phyloP scores from a whole-genome alignment of 2,888 invertebrate genomes.

The Smittia aterrima region DNA sequence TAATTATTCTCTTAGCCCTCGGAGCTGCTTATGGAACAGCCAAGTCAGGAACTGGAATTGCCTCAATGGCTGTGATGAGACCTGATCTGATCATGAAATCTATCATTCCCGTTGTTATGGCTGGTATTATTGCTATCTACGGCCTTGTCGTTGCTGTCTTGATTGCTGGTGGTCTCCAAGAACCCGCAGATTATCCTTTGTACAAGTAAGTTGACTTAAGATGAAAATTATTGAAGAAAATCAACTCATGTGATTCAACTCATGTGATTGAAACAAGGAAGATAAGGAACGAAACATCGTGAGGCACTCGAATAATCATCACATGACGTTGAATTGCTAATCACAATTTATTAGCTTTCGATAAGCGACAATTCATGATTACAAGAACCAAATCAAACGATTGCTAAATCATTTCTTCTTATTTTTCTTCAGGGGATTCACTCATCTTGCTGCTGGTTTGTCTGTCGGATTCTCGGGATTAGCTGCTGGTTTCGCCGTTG shows the following conservation, averaged over 20 bases:
- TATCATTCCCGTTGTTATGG: constrained; percentile 99
- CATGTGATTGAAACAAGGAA: constrained; percentile 24
- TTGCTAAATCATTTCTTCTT: background rate
- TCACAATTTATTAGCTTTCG: background rate
- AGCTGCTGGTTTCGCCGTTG: constrained; percentile 99
- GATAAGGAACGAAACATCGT: background rate
- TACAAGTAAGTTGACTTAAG: constrained; percentile 69
- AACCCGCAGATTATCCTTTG: constrained; percentile 63
- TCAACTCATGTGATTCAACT: background rate
- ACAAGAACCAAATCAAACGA: background rate
- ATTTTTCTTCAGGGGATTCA: constrained; percentile 74
- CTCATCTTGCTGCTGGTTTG: constrained; percentile 95
- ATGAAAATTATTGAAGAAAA: constrained; percentile 16
- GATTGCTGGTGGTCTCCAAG: constrained; percentile 81
- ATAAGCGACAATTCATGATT: background rate
- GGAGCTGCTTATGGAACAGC: constrained; percentile 99
- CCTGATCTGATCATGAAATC: constrained; percentile 99
- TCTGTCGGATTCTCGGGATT: constrained; percentile 96
- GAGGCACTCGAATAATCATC: background rate
- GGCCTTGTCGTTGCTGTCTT: constrained; percentile 98
- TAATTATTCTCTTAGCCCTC: constrained; percentile 64
- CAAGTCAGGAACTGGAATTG: constrained; percentile 99
- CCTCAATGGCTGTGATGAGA: constrained; percentile 99
- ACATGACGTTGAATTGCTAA: background rate
- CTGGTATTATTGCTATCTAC: constrained; percentile 99